These are phyloP conservation scores for Balearica regulorum DNA, from an alignment of 2,797 vertebrate species.

Conservation along the genomic window DNA sequence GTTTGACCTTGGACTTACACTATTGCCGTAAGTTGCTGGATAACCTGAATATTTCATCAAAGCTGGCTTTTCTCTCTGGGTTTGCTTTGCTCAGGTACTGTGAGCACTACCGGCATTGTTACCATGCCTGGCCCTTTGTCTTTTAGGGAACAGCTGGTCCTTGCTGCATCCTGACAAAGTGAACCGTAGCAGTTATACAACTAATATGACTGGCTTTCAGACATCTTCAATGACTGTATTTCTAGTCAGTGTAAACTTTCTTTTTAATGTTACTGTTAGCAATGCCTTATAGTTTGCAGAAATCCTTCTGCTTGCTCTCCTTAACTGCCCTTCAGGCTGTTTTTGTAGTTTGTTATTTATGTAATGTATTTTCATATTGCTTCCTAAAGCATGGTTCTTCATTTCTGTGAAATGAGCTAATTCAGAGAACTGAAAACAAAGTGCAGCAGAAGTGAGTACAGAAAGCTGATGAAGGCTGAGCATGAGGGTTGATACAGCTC, in stretches of 20 bases:
- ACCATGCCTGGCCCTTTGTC: not conserved
- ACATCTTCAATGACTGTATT: fast-evolving
- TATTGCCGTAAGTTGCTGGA: fast-evolving
- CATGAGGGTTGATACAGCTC: not conserved
- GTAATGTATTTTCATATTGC: fast-evolving
- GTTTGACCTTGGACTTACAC: not conserved
- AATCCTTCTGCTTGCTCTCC: not conserved
- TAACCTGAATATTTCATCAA: not conserved
- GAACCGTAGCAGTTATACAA: not conserved
- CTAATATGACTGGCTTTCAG: not conserved
- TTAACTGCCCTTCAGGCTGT: not conserved
- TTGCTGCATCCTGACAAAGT: not conserved
- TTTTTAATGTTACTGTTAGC: not conserved
- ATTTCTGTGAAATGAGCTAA: not conserved
- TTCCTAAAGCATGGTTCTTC: not conserved
- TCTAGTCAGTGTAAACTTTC: not conserved
- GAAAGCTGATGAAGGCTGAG: not conserved
- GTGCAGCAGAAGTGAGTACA: not conserved
- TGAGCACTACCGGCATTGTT: not conserved
- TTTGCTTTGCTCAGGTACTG: not conserved
- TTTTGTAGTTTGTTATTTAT: not conserved
- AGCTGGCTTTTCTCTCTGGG: not conserved
- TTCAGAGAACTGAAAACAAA: not conserved
- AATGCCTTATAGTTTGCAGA: not conserved
- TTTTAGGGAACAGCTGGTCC: not conserved